These are phyloP conservation scores for Poecilobothrus nobilitatus DNA, from an alignment of 2,888 invertebrate genomes.

Conservation along the genomic window DNA sequence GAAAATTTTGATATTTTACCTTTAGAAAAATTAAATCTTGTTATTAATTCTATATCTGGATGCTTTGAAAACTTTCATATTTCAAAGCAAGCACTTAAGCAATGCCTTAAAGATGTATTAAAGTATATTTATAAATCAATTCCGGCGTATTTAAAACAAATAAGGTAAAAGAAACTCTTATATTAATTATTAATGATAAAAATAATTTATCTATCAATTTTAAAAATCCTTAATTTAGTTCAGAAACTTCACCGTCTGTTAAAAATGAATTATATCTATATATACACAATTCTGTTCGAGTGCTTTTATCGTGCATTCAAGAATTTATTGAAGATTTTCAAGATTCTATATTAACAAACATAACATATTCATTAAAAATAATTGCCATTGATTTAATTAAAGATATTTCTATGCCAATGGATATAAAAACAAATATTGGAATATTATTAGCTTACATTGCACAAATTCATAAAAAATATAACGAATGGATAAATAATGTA, in stretches of 20 bases:
- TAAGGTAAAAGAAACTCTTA: constrained; percentile 28
- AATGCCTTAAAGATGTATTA: constrained; percentile 28
- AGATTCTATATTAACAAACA: background rate
- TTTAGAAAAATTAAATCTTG: constrained; percentile 24
- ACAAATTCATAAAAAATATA: constrained; percentile 38
- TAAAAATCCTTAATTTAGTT: constrained; percentile 22
- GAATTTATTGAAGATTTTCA: constrained; percentile 38
- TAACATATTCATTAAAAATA: background rate
- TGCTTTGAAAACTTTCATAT: constrained; percentile 40
- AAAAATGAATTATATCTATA: constrained; percentile 37
- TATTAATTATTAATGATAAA: constrained; percentile 9
- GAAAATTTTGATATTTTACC: background rate
- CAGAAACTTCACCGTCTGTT: constrained; percentile 35
- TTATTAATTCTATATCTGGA: constrained; percentile 32
- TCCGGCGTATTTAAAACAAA: constrained; percentile 29
- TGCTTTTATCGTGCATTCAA: constrained; percentile 40
- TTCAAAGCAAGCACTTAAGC: constrained; percentile 32
- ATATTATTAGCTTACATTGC: constrained; percentile 49
- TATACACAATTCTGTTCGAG: constrained; percentile 43
- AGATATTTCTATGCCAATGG: constrained; percentile 49
- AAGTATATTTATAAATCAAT: constrained; percentile 31
- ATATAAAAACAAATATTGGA: constrained; percentile 56
- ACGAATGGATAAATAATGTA: constrained; percentile 26
- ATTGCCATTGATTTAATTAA: constrained; percentile 18
- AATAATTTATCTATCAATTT: constrained; percentile 10